A percentile compares a stretch with the other conserved stretches of the same genome.
phyloP scores from a whole-genome alignment of 1,140 invertebrate species.

The Brachionus koreanus region DNA sequence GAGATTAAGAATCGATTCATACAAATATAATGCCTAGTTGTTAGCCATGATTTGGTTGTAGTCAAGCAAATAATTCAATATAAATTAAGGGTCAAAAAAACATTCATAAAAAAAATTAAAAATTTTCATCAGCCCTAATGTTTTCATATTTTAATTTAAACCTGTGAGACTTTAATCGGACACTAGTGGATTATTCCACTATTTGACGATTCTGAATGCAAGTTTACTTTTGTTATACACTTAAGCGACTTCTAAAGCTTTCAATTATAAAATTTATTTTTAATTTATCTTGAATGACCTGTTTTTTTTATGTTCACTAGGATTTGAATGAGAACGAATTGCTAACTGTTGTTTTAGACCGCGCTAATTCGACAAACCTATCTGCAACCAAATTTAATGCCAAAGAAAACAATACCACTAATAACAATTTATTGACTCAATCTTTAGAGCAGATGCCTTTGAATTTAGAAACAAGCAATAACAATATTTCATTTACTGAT shows the following conservation, averaged over 20 bases:
- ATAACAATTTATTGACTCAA: neutral
- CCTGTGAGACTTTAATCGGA: neutral
- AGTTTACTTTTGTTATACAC: neutral
- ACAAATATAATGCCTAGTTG: neutral
- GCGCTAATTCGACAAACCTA: neutral
- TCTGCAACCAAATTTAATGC: slow-evolving; percentile 16
- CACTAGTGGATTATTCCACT: neutral
- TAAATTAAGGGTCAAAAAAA: slow-evolving; percentile 21
- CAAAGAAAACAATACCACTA: neutral
- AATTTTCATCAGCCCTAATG: neutral
- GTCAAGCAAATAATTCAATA: slow-evolving; percentile 20
- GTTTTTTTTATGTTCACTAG: neutral
- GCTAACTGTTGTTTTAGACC: slow-evolving; percentile 12
- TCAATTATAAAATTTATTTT: neutral
- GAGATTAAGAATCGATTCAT: slow-evolving; percentile 8
- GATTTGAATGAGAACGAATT: slow-evolving; percentile 33
- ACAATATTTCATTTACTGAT: neutral
- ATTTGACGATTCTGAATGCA: neutral
- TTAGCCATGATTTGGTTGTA: slow-evolving; percentile 31
- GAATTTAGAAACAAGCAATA: slow-evolving; percentile 2
- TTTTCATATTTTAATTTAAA: slow-evolving; percentile 2
- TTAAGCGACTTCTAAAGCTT: neutral
- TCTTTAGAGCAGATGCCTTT: neutral
- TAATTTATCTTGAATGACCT: slow-evolving; percentile 33
- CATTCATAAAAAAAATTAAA: neutral